Base-by-base conservation (phyloP, 2,888 invertebrate species). In the Blastobasis lacticolella region DNA sequence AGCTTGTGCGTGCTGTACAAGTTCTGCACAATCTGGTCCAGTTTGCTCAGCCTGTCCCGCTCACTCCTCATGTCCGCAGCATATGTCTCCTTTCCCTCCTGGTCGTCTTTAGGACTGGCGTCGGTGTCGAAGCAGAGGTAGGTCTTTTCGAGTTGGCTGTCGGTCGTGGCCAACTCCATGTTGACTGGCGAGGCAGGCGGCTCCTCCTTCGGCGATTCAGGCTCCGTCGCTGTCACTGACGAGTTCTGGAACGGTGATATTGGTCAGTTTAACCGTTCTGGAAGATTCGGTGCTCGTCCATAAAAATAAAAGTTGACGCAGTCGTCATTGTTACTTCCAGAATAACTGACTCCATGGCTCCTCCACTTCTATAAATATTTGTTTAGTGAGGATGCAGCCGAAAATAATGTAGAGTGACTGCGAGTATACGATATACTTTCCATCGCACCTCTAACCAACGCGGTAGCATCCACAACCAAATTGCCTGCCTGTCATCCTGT, bases 11-110 rank as follows among this genome's bases (percentile, higher is more conserved):
- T 83, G 51, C 81, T 87, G 44, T 87, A 87, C 56, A 88, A 57
- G 56, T 87, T 88, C 67, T 87, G 83, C 1, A 88, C 87, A 5
- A 88, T 88, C 59, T 86, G 86, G 46, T 88, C 88, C 49, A 88
- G 55, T 61, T 85, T 88, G 57, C 87, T 88, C 37, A 88, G 63
- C 71, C 83, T 77, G 45, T 87, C 85, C 55, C 77, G 83, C 53
- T 84, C 83, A 50, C 57, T 75, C 51, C 67, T 73, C 38, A 57
- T 49, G 8, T 61, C 62, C 37, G 58, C 58, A 37, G 58, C 61
- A 45, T 58, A 58, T 49, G 52, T 58, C 57, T 65, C 71, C 65
- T 63, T 80, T 52, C 58, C 64, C 45, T 61, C 66, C 6, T 75
- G 75, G 47, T 75, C 73, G 49, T 66, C 51, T 56, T 75, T 74